Percentiles rank a stretch among this genome's conserved stretches.
These are phyloP conservation scores for Vulpes lagopus DNA, from an alignment of 2,113 vertebrate genomes.

Conservation along the genomic window DNA sequence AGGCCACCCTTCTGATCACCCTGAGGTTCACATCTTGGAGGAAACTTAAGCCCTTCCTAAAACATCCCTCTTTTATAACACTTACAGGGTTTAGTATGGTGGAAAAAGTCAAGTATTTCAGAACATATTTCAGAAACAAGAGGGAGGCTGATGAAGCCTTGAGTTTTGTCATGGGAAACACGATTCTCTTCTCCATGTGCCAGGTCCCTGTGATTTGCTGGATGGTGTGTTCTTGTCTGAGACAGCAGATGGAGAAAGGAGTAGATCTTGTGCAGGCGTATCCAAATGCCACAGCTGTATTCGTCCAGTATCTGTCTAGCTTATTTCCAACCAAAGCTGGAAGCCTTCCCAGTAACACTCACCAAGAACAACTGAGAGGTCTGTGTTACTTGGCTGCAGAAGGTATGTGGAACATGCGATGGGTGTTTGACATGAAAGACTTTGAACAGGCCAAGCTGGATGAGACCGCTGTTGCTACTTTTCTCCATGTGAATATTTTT, in stretches of 20 bases:
- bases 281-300: not conserved
- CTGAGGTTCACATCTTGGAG: constrained; percentile 41
- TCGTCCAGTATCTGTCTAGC: constrained; percentile 35
- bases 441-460: not conserved
- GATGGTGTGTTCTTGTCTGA: constrained; percentile 37
- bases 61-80: not conserved
- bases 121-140: rapidly evolving
- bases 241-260: rapidly evolving
- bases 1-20: constrained; percentile 72
- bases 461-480: rapidly evolving
- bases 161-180: not conserved
- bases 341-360: rapidly evolving
- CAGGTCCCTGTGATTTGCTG: constrained; percentile 43
- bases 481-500: not conserved
- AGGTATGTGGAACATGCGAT: not conserved
- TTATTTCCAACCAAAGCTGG: not conserved
- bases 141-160: rapidly evolving
- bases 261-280: rapidly evolving
- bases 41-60: not conserved
- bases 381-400: not conserved
- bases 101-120: constrained; percentile 23
- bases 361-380: rapidly evolving
- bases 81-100: constrained; percentile 27
- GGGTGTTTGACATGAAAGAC: not conserved
- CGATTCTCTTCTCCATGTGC: not conserved